Base-by-base conservation (phyloP, 53 echinoderm and acorn worm genomes). In the Patiria pectinifera region DNA sequence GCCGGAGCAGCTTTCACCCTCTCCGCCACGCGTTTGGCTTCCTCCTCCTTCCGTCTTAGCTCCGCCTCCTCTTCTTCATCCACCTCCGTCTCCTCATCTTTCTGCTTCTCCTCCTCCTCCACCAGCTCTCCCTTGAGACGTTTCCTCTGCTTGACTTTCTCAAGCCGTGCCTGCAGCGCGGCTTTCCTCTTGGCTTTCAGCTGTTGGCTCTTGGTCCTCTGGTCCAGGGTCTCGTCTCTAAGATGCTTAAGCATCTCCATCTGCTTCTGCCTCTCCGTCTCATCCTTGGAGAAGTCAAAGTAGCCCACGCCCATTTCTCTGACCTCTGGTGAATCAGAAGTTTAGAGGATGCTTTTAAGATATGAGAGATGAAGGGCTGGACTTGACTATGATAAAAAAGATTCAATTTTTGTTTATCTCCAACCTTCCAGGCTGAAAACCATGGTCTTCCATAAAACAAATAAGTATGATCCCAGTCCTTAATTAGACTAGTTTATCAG, bases 261-360 rank as follows among this genome's bases (percentile, higher is more conserved):
- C 94, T 99, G 99, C 71, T 97, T 83, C 23, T 97, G 90, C 69
- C 96, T 95, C 71, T 95, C 83, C 9, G 76, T 84, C 85, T 96
- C 88, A 82, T 99, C 99, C 92, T 97, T 99, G 18, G 99, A 93
- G 86, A 99, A 99, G 46, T 96, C 95, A 92, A 99, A 99, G 96
- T 99, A 99, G 18, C 96, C 99, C 0, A 97, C 96, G 2, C 99
- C 99, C 90, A 95, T 89, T 15, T 94, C 93, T 69, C 99, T 96
- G 21, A 99, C 99, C 97, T 99, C 99, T 97, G 92, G 46, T 83
- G 61, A 79, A 48, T n/a, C 12, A 26, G 86, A 5, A 89, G 45
- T n/a, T 21, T 10, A 48, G 26, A 0, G 43, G 11, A 12, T 16
- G 58, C 11, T 6, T 5, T 61, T 24, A 0, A 53, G 0, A 83